phyloP scores from a whole-genome alignment of 2,888 invertebrate genomes.

The Lepidonotus clava region DNA sequence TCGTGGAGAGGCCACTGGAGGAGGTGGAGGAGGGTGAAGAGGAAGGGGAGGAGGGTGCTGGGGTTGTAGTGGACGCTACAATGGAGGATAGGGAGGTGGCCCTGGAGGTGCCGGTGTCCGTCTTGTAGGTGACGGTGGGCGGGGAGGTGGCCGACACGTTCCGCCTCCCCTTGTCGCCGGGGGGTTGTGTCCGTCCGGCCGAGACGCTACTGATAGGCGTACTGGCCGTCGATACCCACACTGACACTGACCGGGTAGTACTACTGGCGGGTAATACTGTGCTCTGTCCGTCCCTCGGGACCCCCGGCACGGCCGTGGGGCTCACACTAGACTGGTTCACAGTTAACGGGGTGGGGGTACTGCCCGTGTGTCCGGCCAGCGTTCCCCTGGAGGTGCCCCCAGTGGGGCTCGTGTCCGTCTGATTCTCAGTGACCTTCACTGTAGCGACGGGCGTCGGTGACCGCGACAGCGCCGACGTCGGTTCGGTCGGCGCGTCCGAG shows the following conservation, averaged over 20 bases:
- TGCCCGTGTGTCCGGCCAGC: too few species aligned
- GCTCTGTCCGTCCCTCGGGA: background rate
- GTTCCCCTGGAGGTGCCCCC: too few species aligned
- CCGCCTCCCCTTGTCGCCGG: background rate
- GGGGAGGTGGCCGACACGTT: background rate
- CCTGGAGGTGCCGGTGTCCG: background rate
- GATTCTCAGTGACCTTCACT: background rate
- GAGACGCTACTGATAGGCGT: background rate
- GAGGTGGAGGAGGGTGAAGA: background rate
- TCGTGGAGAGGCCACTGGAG: background rate
- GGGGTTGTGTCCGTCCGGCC: background rate
- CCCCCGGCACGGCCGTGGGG: background rate
- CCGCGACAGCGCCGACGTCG: background rate
- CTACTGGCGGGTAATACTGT: conserved; percentile 22
- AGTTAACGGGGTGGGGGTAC: background rate
- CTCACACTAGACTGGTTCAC: background rate
- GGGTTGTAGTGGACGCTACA: background rate
- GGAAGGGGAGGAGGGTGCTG: background rate
- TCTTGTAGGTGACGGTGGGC: conserved; percentile 17
- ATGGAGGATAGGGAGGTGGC: background rate
- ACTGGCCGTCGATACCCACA: too few species aligned
- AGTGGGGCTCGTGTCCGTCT: too few species aligned
- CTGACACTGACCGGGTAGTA: too few species aligned
- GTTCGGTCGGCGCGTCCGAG: background rate
- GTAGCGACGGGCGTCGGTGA: background rate